Evolutionary conservation across 2,797 vertebrate genomes (phyloP).

Genomic region (Clamator glandarius): DNA sequence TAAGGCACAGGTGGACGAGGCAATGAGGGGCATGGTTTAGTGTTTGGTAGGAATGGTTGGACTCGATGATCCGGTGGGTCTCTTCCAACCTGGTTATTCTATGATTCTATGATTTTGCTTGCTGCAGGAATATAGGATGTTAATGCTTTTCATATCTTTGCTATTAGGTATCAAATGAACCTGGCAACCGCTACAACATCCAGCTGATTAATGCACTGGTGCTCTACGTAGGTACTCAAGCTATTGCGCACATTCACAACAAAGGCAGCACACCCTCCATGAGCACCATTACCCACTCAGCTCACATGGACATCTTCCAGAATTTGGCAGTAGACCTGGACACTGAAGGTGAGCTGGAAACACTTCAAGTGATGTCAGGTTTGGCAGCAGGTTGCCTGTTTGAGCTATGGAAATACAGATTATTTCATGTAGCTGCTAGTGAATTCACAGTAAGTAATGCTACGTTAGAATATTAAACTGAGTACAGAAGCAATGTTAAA

Average conservation of each 20-base stretch:
- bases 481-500: background rate
- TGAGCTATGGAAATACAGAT: background rate
- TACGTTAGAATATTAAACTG: accelerated
- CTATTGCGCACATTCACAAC: slow-evolving; percentile 98
- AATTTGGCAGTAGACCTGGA: slow-evolving; percentile 98
- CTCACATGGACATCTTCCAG: slow-evolving; percentile 99
- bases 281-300: slow-evolving; percentile 99
- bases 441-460: background rate
- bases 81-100: too few species aligned
- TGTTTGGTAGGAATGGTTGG: too few species aligned
- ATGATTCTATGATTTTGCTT: too few species aligned
- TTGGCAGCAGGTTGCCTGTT: background rate
- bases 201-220: slow-evolving; percentile 98
- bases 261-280: slow-evolving; percentile 99
- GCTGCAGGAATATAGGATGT: background rate
- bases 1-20: too few species aligned
- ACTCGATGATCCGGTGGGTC: too few species aligned
- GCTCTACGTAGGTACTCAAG: slow-evolving; percentile 98
- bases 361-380: accelerated
- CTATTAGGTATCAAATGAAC: slow-evolving; percentile 90
- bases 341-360: slow-evolving; percentile 89
- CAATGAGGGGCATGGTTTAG: too few species aligned
- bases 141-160: slow-evolving; percentile 6
- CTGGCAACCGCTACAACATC: slow-evolving; percentile 99
- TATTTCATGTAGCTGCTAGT: background rate